Evolutionary conservation across 2,113 vertebrate species (phyloP).

Genomic region (Telmatochromis sp.): DNA sequence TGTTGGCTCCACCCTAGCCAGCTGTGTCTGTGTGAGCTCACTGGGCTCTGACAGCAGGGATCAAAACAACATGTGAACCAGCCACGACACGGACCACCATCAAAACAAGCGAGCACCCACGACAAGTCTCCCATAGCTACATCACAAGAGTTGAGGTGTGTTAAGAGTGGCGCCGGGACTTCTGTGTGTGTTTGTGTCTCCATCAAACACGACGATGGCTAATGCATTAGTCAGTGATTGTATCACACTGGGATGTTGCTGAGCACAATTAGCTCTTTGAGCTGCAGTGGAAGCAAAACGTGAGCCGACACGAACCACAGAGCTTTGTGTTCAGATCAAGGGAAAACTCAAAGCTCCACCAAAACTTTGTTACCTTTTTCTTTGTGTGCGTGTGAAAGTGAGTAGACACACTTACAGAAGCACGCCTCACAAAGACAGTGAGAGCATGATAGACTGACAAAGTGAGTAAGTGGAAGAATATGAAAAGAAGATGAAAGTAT

Average conservation of each 20-base stretch:
- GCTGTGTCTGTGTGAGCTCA: slow-evolving; percentile 63
- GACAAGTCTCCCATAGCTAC: slow-evolving; percentile 30
- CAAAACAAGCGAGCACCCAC: slow-evolving; percentile 40
- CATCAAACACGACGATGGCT: slow-evolving; percentile 35
- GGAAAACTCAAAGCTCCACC: slow-evolving; percentile 19
- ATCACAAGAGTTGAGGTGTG: slow-evolving; percentile 36
- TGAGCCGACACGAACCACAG: slow-evolving; percentile 53
- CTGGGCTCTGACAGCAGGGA: slow-evolving; percentile 61
- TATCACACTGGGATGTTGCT: slow-evolving; percentile 43
- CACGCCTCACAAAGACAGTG: background rate
- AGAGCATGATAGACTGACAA: background rate
- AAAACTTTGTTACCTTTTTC: slow-evolving; percentile 40
- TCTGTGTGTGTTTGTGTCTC: background rate
- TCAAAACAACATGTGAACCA: slow-evolving; percentile 68
- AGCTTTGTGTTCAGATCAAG: slow-evolving; percentile 55
- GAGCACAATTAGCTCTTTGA: slow-evolving; percentile 56
- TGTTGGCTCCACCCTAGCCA: slow-evolving; percentile 60
- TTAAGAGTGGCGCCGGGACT: background rate
- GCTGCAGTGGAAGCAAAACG: slow-evolving; percentile 19
- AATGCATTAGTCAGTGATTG: slow-evolving; percentile 50
- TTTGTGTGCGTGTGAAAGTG: background rate
- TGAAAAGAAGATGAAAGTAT: background rate
- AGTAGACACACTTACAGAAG: background rate
- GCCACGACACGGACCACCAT: slow-evolving; percentile 50
- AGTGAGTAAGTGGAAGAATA: slow-evolving; percentile 10